phyloP scores from a whole-genome alignment of 64 coral and sea anemone genomes.

The Dendrophyllia cribrosa region DNA sequence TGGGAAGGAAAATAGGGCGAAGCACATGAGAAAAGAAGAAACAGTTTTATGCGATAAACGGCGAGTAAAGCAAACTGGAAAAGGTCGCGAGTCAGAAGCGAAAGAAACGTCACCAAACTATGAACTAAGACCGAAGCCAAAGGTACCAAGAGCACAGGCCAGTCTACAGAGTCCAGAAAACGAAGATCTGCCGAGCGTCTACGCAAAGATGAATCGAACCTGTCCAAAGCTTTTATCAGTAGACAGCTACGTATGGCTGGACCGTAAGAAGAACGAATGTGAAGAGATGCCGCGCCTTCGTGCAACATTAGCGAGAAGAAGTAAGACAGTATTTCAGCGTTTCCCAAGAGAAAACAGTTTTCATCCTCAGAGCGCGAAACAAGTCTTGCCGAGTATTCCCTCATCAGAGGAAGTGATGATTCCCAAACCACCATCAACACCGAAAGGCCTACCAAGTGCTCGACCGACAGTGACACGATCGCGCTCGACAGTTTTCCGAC shows the following conservation, averaged over 20 bases:
- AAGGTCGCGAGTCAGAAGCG: too few relatives aligned
- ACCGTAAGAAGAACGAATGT: not conserved
- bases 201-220: not conserved
- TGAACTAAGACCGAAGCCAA: too few relatives aligned
- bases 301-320: not conserved
- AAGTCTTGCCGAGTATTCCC: not conserved
- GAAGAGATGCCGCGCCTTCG: not conserved
- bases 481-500: too few relatives aligned
- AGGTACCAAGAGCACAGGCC: not conserved
- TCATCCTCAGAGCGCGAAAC: not conserved
- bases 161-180: not conserved
- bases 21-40: too few relatives aligned
- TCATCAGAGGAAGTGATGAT: not conserved
- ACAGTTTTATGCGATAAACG: too few relatives aligned
- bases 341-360: not conserved
- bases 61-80: too few relatives aligned
- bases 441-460: too few relatives aligned
- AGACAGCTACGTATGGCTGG: not conserved
- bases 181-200: not conserved
- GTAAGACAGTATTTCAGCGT: not conserved
- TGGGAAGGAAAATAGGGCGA: too few relatives aligned
- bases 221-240: not conserved
- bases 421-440: too few relatives aligned
- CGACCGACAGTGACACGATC: too few relatives aligned
- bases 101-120: too few relatives aligned